Base-by-base conservation (phyloP, 2,888 invertebrate genomes). In the Bhutanitis thaidina region DNA sequence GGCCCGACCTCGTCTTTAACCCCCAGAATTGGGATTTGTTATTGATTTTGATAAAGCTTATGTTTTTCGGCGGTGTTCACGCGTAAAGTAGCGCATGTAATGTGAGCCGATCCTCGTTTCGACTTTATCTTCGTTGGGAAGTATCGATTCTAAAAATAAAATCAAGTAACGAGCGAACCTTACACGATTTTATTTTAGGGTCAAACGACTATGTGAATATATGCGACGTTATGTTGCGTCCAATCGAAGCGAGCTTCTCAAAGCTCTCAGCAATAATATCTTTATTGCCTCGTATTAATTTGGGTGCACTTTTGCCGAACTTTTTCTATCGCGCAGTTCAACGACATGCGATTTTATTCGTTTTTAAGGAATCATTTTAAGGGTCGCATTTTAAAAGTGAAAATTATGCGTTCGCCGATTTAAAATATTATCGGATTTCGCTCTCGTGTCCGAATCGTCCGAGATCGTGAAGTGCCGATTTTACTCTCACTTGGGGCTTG, bases 71-170 rank as follows among this genome's bases (percentile, higher is more conserved):
- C 43, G 58, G 54, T 55, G 60, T 62, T 58, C 56, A 61, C 60
- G 46, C 62, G 63, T 82, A 77, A 83, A 80, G 57, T 69, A 58
- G 49, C 43, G 53, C 52, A 67, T 67, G 67, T 75, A 74, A 82
- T 79, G 77, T 61, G 67, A 55, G 49, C 57, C 56, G 59, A 54
- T 57, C 59, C 56, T 56, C 62, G 59, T 64, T 65, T 62, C 69
- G 77, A 74, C 79, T 74, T 71, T 64, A 66, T 69, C 57, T 60
- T 53, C 44, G 56, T 55, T 36, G 47, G 56, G 62, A 66, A 66
- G 65, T 57, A 54, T 55, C 54, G 53, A 56, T 64, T 67, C 66
- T 60, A 64, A 64, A 68, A 64, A 58, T 58, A 64, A 68, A 71
- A 61, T 39, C 27, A 64, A 64, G 64, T 63, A 57, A 59, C 56